Conservation (phyloP, 2,113 vertebrate genomes). For the Rissa tridactyla region DNA sequence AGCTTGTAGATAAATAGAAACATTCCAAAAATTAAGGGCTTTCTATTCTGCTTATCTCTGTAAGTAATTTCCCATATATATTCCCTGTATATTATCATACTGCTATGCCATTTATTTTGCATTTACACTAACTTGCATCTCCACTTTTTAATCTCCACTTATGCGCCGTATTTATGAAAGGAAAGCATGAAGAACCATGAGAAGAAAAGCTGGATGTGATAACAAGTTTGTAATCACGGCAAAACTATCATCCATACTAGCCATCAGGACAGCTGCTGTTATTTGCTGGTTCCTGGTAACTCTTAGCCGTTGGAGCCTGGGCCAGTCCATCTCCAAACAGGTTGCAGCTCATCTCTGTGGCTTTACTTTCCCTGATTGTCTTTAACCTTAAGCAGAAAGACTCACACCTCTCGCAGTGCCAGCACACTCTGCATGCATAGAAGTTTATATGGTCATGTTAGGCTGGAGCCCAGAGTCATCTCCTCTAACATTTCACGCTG, state of each 20-base stretch:
- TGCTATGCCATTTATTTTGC: background rate
- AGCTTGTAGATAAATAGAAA: background rate
- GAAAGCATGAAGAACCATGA: background rate
- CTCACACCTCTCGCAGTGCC: background rate
- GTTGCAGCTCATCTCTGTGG: background rate
- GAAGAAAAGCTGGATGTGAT: background rate
- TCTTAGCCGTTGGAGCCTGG: background rate
- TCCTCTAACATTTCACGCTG: background rate
- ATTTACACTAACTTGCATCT: background rate
- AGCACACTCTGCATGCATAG: accelerated
- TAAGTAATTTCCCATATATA: background rate
- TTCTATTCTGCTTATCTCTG: background rate
- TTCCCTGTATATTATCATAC: background rate
- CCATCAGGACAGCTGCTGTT: background rate
- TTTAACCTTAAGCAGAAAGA: background rate
- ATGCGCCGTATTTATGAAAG: background rate
- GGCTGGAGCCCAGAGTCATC: background rate
- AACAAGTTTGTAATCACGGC: background rate
- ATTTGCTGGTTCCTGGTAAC: background rate
- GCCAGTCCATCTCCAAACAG: background rate
- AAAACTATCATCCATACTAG: background rate
- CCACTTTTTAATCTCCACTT: background rate
- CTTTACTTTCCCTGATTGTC: background rate
- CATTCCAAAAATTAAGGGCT: background rate
- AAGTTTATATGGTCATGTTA: background rate